These are phyloP conservation scores for Atherinosoma microstoma DNA, from an alignment of 2,797 vertebrate species.

Conservation along the genomic window DNA sequence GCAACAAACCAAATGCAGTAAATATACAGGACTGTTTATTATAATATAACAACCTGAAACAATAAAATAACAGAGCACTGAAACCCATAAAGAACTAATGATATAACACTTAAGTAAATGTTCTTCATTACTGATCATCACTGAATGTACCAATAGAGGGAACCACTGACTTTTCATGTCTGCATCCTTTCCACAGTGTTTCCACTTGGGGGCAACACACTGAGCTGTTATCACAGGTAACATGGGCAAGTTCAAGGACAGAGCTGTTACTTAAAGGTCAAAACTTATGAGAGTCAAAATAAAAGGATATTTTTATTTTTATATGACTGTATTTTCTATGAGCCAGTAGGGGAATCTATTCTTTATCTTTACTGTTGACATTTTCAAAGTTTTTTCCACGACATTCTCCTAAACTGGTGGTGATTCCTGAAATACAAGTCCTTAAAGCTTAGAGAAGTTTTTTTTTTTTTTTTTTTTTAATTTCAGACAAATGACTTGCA, in stretches of 20 bases:
- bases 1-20: not conserved
- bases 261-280: slow-evolving; percentile 48
- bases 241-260: slow-evolving; percentile 63
- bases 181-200: slow-evolving; percentile 4
- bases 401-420: not conserved
- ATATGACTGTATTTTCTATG: not conserved
- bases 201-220: slow-evolving; percentile 69
- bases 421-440: not conserved
- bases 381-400: slow-evolving; percentile 4
- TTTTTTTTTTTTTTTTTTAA: not conserved
- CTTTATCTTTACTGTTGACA: not conserved
- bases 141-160: not conserved
- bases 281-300: not conserved
- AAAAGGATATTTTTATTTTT: not conserved
- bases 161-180: not conserved
- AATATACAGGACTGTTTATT: not conserved
- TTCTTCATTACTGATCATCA: not conserved
- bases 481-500: not conserved
- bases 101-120: not conserved
- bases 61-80: not conserved
- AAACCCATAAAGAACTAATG: not conserved
- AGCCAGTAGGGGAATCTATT: not conserved
- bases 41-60: not conserved
- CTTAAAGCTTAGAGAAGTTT: not conserved
- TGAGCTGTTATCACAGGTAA: slow-evolving; percentile 7